Percentiles rank a stretch among this genome's conserved stretches.
Conservation (phyloP, 2,113 vertebrate genomes). For the Hystrix cristata region DNA sequence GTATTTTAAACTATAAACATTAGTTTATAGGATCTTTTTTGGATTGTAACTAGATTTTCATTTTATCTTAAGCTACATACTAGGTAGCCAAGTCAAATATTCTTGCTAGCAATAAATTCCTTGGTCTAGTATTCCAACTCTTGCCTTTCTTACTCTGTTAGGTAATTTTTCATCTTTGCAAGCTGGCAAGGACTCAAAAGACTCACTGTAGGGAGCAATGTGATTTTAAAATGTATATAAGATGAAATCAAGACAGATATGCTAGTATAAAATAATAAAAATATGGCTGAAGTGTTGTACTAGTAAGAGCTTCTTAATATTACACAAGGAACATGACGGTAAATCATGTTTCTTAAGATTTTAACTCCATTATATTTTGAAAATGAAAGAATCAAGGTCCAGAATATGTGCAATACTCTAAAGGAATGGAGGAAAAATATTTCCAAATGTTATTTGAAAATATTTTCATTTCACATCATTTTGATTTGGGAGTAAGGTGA, state of each 20-base stretch:
- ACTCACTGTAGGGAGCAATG: neutral
- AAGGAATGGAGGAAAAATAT: neutral
- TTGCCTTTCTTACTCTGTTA: constrained; percentile 9
- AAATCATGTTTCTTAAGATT: neutral
- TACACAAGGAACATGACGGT: neutral
- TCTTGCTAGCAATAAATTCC: neutral
- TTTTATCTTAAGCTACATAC: neutral
- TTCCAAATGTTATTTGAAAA: constrained; percentile 30
- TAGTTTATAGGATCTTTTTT: neutral
- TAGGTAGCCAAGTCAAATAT: neutral
- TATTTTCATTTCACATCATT: neutral
- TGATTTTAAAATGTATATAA: neutral
- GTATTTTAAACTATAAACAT: neutral
- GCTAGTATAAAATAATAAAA: constrained; percentile 13
- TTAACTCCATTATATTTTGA: neutral
- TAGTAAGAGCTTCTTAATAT: neutral
- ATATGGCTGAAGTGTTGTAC: neutral
- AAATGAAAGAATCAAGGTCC: neutral
- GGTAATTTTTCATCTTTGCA: neutral
- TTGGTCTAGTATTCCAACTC: constrained; percentile 7
- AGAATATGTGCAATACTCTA: neutral
- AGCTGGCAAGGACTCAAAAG: neutral
- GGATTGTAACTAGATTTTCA: neutral
- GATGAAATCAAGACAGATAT: constrained; percentile 27
- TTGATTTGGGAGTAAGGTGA: neutral